These are phyloP conservation scores for Lithosia quadra DNA, from an alignment of 2,888 invertebrate species.

Conservation along the genomic window DNA sequence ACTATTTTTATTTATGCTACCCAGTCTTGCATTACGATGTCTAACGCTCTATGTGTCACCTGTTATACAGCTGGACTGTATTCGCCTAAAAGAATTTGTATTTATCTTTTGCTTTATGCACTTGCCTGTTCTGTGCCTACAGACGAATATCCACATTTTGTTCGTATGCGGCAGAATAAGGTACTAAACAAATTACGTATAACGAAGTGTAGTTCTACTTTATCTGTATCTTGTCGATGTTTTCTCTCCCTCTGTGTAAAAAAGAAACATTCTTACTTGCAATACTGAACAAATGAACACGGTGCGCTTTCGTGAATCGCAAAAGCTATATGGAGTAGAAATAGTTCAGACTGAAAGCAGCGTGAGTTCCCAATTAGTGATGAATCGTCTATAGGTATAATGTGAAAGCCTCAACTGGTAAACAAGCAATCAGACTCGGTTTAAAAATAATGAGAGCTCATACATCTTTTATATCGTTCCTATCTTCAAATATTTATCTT, in stretches of 20 bases:
- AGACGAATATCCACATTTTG: too few relatives aligned
- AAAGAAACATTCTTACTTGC: too few relatives aligned
- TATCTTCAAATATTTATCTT: slow-evolving; percentile 1
- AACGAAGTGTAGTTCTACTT: too few relatives aligned
- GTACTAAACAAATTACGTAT: too few relatives aligned
- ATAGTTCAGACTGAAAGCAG: not conserved
- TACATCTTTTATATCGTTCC: not conserved
- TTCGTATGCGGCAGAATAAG: too few relatives aligned
- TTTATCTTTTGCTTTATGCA: too few relatives aligned
- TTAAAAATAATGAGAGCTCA: not conserved
- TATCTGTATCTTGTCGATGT: not conserved
- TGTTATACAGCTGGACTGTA: too few relatives aligned
- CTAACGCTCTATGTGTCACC: too few relatives aligned
- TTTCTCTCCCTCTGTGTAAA: not conserved
- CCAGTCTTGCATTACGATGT: not conserved
- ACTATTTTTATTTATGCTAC: too few relatives aligned
- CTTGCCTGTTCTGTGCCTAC: too few relatives aligned
- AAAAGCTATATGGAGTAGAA: not conserved
- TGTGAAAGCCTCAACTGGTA: not conserved
- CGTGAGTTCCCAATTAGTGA: slow-evolving; percentile 1
- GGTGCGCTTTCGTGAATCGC: not conserved
- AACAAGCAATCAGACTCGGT: too few relatives aligned
- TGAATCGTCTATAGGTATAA: not conserved
- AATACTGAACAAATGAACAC: not conserved
- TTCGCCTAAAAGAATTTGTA: too few relatives aligned